Base-by-base conservation (phyloP, 1,140 invertebrate species). In the Phthorimaea operculella region DNA sequence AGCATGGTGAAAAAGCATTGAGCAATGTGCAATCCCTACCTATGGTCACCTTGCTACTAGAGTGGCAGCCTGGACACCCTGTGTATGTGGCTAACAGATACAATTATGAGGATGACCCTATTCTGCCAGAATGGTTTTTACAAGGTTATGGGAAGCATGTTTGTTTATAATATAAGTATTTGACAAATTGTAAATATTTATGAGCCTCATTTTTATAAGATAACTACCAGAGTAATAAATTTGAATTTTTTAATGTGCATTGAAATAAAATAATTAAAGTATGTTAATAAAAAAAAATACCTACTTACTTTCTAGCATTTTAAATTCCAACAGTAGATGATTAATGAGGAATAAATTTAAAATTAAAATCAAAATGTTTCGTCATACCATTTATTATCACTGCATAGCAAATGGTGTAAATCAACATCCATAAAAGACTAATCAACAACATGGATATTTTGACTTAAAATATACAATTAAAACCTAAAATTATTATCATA, bases 361-460 rank as follows among this genome's bases (percentile, higher is more conserved):
- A 39, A n/a, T 12, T 5, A 39, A 39, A 12, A 39, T n/a, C 3
- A 9, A 12, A n/a, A 47, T 47, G 15, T 47, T 47, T 47, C 16
- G 76, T 77, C 58, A 64, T 80, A 80, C 78, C 78, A 83, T 83
- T 83, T 83, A 83, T 83, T 81, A 81, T 79, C 76, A 83, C 77
- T 79, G 72, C 64, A 75, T 79, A 79, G 76, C 73, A 79, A 81
- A 78, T 83, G 77, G 76, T 83, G 75, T 76, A 79, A 78, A 74
- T 81, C 72, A 81, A 83, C 79, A 81, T 80, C 79, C 78, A 83
- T 83, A 83, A 68, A 66, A 80, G 60, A 83, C 78, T 81, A 83
- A 81, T 81, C 75, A 83, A 83, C 79, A 83, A 83, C 78, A 83
- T 83, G 78, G 79, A 80, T 80, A 74, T 74, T 68, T 73, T 81